Conservation (phyloP, 2,797 vertebrate species). For the Rhinogobio ventralis region DNA sequence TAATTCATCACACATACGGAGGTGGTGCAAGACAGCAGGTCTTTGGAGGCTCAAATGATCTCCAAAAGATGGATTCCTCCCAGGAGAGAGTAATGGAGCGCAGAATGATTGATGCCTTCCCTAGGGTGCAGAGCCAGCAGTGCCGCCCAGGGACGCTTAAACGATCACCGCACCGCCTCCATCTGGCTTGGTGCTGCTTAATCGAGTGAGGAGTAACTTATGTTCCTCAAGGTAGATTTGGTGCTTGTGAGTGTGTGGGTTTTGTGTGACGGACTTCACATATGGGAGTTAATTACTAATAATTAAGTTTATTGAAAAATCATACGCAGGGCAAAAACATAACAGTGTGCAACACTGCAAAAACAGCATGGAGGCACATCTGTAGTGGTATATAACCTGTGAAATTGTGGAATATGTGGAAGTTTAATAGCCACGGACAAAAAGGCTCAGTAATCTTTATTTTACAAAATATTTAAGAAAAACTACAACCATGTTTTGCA, state of each 20-base stretch:
- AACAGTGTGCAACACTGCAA: background rate
- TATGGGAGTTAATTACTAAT: constrained; percentile 24
- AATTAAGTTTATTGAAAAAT: background rate
- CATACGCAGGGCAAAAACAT: background rate
- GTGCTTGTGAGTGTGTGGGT: constrained; percentile 1
- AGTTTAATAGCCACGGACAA: background rate
- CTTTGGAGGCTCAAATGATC: constrained; percentile 68
- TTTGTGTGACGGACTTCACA: constrained; percentile 8
- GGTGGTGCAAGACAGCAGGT: constrained; percentile 25
- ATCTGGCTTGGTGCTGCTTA: constrained; percentile 36
- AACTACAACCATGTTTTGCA: background rate
- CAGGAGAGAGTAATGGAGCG: constrained; percentile 72
- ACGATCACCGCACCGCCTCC: constrained; percentile 24
- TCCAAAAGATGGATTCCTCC: constrained; percentile 70
- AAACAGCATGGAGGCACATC: background rate
- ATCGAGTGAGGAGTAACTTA: constrained; percentile 37
- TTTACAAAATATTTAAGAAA: background rate
- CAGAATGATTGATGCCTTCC: constrained; percentile 71
- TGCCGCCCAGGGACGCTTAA: constrained; percentile 36
- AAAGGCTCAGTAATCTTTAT: background rate
- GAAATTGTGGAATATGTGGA: background rate
- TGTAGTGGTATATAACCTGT: background rate
- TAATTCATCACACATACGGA: constrained; percentile 6
- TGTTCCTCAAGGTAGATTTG: constrained; percentile 31
- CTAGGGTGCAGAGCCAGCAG: constrained; percentile 46